A percentile compares a stretch with the other conserved stretches of the same genome.
These are phyloP conservation scores for Mobula hypostoma DNA, from an alignment of 2,113 vertebrate species.

Conservation along the genomic window DNA sequence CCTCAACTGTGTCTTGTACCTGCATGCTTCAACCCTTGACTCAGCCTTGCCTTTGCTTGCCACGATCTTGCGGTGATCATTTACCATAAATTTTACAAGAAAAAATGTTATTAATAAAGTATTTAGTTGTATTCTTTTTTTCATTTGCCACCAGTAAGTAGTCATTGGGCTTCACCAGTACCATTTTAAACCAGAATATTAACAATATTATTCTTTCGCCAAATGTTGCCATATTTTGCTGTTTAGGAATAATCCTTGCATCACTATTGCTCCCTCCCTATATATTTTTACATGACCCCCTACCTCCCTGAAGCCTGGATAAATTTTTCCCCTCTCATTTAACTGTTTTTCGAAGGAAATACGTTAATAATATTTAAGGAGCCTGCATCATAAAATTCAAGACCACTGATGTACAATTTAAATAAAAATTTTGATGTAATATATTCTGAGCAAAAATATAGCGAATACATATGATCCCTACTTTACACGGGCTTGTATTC, in stretches of 20 bases:
- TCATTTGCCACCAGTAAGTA: no score
- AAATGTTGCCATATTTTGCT: not conserved
- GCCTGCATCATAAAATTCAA: not conserved
- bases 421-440: not conserved
- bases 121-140: no score
- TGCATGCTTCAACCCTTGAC: no score
- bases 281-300: not conserved
- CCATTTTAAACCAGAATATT: no score
- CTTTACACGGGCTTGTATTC: no score
- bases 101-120: no score
- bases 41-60: no score
- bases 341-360: not conserved
- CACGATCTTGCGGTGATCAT: no score
- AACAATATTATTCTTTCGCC: not conserved
- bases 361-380: not conserved
- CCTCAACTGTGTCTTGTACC: no score
- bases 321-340: not conserved
- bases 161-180: no score
- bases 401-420: not conserved
- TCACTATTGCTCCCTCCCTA: not conserved
- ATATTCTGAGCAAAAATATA: not conserved
- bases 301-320: not conserved
- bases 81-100: no score
- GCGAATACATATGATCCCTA: not conserved
- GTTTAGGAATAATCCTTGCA: not conserved